A percentile compares a stretch with the other conserved stretches of the same genome.
phyloP scores from a whole-genome alignment of 2,113 vertebrate species.

The Ia io region DNA sequence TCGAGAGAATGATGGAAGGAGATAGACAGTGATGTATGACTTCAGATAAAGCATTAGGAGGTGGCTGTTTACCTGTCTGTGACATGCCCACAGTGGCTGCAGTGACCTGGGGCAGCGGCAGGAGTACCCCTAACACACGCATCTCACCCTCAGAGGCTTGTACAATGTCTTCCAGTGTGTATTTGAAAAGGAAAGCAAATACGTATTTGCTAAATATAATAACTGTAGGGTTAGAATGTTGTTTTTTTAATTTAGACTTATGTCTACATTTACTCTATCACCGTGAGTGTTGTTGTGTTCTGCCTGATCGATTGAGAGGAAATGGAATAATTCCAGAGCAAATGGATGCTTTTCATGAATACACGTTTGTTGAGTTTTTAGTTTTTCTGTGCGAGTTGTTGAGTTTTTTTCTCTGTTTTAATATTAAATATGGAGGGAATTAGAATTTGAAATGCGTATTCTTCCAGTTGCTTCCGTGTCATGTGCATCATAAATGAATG shows the following conservation, averaged over 20 bases:
- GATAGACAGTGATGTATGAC: neutral
- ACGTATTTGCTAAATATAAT: neutral
- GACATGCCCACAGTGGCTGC: neutral
- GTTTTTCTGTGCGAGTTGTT: neutral
- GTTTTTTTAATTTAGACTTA: neutral
- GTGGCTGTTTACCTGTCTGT: neutral
- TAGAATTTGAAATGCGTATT: neutral
- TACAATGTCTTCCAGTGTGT: neutral
- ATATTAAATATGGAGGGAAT: neutral
- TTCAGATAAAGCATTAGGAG: neutral
- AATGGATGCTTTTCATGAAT: neutral
- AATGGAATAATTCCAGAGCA: conserved; percentile 21
- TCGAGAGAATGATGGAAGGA: neutral
- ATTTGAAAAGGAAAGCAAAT: neutral
- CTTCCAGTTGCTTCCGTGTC: neutral
- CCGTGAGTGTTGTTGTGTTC: neutral
- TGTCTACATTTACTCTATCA: neutral
- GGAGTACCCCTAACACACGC: neutral
- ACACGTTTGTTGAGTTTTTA: neutral
- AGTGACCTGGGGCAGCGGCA: neutral
- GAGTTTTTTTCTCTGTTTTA: neutral
- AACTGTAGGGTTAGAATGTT: neutral
- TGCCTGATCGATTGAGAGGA: neutral
- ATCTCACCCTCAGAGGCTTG: neutral
- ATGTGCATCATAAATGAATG: neutral